These are phyloP conservation scores for Chromoteleia sp. DNA, from an alignment of 2,888 invertebrate species.

Conservation along the genomic window DNA sequence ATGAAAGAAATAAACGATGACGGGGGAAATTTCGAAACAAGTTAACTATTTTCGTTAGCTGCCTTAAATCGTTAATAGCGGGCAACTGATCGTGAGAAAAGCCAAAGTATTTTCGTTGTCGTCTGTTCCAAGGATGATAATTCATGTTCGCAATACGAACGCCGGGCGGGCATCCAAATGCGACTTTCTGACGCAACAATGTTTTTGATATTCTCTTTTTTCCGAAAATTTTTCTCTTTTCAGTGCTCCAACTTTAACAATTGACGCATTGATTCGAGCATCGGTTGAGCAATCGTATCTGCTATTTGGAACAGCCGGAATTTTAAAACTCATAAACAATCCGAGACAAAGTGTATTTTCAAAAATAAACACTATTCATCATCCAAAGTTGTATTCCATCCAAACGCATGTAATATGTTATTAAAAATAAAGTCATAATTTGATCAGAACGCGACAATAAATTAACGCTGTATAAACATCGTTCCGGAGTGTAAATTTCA, in stretches of 20 bases:
- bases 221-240: constrained; percentile 28
- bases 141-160: constrained; percentile 49
- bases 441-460: constrained; percentile 44
- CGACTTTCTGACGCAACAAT: constrained; percentile 47
- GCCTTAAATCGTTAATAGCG: constrained; percentile 53
- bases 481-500: constrained; percentile 13
- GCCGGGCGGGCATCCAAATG: constrained; percentile 64
- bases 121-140: constrained; percentile 61
- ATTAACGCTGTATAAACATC: constrained; percentile 48
- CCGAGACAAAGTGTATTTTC: constrained; percentile 14
- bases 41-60: constrained; percentile 28
- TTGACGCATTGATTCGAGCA: constrained; percentile 49
- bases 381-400: constrained; percentile 42
- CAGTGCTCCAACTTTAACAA: constrained; percentile 43
- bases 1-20: constrained; percentile 7
- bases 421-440: constrained; percentile 63
- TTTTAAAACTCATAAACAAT: constrained; percentile 26
- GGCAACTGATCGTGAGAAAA: constrained; percentile 56
- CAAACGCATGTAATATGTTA: constrained; percentile 40
- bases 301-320: constrained; percentile 15
- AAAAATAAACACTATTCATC: constrained; percentile 44
- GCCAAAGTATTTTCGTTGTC: constrained; percentile 59
- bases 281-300: constrained; percentile 15
- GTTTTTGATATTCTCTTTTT: constrained; percentile 49
- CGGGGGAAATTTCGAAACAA: constrained; percentile 7